These are phyloP conservation scores for Gopherus evgoodei DNA, from an alignment of 2,113 vertebrate genomes.

Conservation along the genomic window DNA sequence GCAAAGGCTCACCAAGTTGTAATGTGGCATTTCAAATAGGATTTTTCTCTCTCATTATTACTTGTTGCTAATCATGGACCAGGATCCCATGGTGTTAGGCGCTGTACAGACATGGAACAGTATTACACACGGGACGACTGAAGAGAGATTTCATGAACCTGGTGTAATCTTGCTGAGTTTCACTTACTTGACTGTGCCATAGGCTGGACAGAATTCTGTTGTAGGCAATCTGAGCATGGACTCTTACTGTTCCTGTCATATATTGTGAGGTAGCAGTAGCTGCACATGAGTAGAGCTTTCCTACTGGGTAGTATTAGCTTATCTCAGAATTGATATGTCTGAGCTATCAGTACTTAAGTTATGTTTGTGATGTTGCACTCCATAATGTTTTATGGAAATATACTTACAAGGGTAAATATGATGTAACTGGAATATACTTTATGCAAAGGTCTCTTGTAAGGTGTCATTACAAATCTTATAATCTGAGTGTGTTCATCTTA, in stretches of 20 bases:
- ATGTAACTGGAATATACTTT: too few species aligned
- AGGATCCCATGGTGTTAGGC: background rate
- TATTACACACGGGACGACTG: background rate
- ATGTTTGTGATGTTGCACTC: too few species aligned
- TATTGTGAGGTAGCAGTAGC: too few species aligned
- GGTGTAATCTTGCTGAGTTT: background rate
- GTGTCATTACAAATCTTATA: too few species aligned
- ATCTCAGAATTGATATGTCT: background rate
- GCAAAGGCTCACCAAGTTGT: accelerated
- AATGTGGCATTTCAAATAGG: background rate
- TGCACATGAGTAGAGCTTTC: too few species aligned
- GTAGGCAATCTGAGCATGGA: too few species aligned
- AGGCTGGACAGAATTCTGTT: background rate
- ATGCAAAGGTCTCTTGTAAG: too few species aligned
- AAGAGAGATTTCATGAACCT: background rate
- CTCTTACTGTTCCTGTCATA: too few species aligned
- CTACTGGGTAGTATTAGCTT: too few species aligned
- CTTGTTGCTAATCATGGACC: background rate
- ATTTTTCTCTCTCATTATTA: background rate
- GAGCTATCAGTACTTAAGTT: background rate
- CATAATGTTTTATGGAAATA: too few species aligned
- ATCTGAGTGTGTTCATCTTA: too few species aligned
- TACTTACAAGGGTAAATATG: too few species aligned
- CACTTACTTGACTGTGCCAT: background rate
- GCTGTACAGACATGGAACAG: background rate